Conservation (phyloP, 2,113 vertebrate genomes). For the Symphodus melops region DNA sequence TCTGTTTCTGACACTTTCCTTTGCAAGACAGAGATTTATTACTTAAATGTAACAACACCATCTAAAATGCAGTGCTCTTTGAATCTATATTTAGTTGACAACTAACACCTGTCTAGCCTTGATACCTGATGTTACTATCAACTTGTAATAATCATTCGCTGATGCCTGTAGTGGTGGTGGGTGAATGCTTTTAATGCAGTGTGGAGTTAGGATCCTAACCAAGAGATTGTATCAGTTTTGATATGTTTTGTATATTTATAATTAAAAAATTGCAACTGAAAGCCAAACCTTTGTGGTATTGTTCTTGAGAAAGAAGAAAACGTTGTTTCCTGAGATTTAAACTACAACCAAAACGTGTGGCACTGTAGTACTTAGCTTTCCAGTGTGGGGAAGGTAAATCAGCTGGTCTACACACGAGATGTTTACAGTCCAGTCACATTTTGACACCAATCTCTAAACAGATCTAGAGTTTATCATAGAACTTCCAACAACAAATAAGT, state of each 20-base stretch:
- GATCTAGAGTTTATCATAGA: conserved; percentile 16
- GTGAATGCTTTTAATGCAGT: conserved; percentile 65
- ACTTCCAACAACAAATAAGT: conserved; percentile 66
- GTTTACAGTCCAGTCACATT: not conserved
- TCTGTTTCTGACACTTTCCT: conserved; percentile 47
- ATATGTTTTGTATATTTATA: conserved; percentile 79
- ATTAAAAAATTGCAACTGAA: conserved; percentile 64
- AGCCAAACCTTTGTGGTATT: not conserved
- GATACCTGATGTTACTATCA: conserved; percentile 37
- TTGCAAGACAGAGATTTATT: conserved; percentile 36
- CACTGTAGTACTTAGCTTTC: conserved; percentile 28
- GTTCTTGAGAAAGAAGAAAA: not conserved
- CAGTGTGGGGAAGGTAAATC: not conserved
- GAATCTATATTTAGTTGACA: conserved; percentile 19
- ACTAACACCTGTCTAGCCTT: conserved; percentile 48
- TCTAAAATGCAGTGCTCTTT: conserved; percentile 39
- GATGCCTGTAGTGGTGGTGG: conserved; percentile 54
- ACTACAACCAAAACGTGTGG: not conserved
- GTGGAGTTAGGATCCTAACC: conserved; percentile 71
- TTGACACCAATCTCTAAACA: not conserved
- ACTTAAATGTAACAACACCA: conserved; percentile 22
- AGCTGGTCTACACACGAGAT: not conserved
- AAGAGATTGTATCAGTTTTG: conserved; percentile 71
- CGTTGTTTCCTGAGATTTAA: not conserved
- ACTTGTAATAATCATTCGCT: conserved; percentile 52